These are phyloP conservation scores for Melanotus villosus DNA, from an alignment of 2,888 invertebrate species.

Conservation along the genomic window DNA sequence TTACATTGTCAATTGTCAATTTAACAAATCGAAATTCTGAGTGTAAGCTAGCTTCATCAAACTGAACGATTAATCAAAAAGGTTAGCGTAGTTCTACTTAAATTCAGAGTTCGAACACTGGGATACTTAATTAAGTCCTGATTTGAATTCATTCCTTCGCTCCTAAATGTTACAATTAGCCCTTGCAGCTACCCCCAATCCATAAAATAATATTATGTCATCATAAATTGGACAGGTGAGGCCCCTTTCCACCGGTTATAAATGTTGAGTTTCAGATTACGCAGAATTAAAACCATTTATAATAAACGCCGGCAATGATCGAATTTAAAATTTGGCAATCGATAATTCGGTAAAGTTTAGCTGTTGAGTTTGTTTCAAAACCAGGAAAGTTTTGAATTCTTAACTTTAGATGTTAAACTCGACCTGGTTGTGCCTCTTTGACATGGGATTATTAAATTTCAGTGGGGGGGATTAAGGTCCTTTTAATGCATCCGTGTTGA, in stretches of 20 bases:
- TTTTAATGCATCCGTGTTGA: conserved; percentile 13
- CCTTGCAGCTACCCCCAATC: conserved; percentile 2
- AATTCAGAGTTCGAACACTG: neutral
- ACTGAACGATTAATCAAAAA: conserved; percentile 7
- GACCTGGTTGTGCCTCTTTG: conserved; percentile 15
- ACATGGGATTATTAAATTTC: conserved; percentile 22
- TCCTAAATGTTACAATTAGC: neutral
- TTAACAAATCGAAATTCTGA: no score
- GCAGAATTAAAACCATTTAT: no score
- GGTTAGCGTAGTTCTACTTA: neutral
- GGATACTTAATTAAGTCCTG: neutral
- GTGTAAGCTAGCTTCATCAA: no score
- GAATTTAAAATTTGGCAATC: conserved; percentile 7
- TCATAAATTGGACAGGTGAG: conserved; percentile 23
- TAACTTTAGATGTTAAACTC: neutral
- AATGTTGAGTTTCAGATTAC: no score
- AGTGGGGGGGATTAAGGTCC: conserved; percentile 4
- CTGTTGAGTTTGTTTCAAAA: neutral
- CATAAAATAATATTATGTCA: conserved; percentile 15
- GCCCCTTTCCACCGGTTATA: conserved; percentile 5
- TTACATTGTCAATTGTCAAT: no score
- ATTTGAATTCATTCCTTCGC: conserved; percentile 4
- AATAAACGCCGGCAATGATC: no score
- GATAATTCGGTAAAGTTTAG: neutral
- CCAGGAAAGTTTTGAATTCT: neutral